Base-by-base conservation (phyloP, 2,797 vertebrate genomes). In the Telmatherina bonti region DNA sequence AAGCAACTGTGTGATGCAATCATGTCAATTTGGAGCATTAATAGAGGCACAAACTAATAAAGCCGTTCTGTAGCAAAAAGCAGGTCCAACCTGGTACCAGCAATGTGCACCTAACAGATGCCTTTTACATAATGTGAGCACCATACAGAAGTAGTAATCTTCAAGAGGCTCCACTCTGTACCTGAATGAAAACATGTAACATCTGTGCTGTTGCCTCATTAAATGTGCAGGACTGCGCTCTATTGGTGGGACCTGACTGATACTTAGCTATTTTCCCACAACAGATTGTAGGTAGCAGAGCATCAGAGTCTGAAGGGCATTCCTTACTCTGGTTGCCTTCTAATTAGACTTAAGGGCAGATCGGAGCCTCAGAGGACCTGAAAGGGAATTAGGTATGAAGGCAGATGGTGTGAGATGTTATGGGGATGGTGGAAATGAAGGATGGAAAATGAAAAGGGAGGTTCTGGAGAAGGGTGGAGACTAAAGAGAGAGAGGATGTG, bases 221-320 rank as follows among this genome's bases (percentile, higher is more conserved):
- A 87, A 88, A 88, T 79, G 76, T 82, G 79, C 64, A 85, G 63
- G 84, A 76, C 71, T 78, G 49, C 15, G 0, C 77, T 72, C 70
- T 71, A 51, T 62, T 85, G 84, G 76, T 68, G 78, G 76, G 76
- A 63, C 63, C 55, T 12, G 26, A 76, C 12, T 9, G 54, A 69
- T 62, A 79, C 76, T 75, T 74, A 68, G 60, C 62, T 65, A 68
- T 83, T 88, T 84, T 68, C 73, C 72, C 24, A 20, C 51, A 62
- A 36, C 84, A 85, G 85, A 89, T 82, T 84, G 88, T 85, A 91
- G 84, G 78, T 87, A 85, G 83, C 69, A 67, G 61, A 63, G 76
- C 83, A 71, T 70, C 30, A 22, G 64, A 66, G 47, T 79, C 71
- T 79, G 64, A 79, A 67, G 72, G 79, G 76, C 75, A 78, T 80